These are phyloP conservation scores for Callocephalon fimbriatum DNA, from an alignment of 2,113 vertebrate genomes.

Conservation along the genomic window DNA sequence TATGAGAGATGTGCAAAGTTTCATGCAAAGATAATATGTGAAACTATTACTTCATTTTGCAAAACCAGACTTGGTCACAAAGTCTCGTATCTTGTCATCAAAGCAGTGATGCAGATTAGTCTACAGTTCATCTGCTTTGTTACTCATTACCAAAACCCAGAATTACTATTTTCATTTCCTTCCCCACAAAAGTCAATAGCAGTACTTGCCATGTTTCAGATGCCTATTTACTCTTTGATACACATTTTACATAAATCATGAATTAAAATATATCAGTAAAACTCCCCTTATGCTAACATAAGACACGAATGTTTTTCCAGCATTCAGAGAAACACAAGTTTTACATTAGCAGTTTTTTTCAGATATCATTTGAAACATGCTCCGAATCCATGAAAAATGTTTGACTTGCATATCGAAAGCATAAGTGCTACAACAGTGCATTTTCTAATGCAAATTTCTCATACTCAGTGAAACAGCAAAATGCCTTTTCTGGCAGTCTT, in stretches of 20 bases:
- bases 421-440: background rate
- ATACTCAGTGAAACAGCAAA: background rate
- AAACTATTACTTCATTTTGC: background rate
- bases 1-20: background rate
- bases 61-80: background rate
- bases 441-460: conserved; percentile 8
- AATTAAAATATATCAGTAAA: background rate
- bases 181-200: background rate
- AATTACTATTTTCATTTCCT: background rate
- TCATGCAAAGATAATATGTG: background rate
- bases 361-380: background rate
- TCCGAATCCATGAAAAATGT: background rate
- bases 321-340: background rate
- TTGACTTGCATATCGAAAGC: background rate
- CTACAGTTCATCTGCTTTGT: background rate
- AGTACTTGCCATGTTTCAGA: background rate
- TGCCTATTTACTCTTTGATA: background rate
- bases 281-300: background rate
- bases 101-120: background rate
- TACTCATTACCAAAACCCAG: background rate
- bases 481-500: background rate
- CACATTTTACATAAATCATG: background rate
- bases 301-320: background rate
- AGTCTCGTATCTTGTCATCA: background rate
- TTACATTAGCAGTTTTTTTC: background rate